Evolutionary conservation across 1,140 invertebrate species (phyloP).

Genomic region (Monochamus saltuarius): DNA sequence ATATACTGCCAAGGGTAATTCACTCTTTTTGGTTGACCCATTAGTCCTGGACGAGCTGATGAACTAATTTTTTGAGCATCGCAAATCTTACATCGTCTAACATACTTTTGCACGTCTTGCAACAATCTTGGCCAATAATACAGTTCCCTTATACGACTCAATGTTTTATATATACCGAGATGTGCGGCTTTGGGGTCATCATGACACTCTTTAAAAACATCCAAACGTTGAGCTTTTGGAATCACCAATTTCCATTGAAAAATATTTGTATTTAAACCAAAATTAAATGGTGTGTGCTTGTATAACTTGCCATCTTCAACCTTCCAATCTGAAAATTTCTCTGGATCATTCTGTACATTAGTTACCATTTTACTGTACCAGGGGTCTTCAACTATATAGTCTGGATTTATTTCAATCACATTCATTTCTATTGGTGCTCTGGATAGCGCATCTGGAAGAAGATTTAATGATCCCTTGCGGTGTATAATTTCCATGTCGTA

Average conservation of each 20-base stretch:
- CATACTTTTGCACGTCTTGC: slow-evolving; percentile 15
- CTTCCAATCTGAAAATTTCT: slow-evolving; percentile 19
- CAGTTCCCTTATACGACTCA: slow-evolving; percentile 11
- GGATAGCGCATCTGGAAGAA: no score
- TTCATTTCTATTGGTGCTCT: no score
- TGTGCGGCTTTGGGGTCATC: slow-evolving; percentile 17
- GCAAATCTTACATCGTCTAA: slow-evolving; percentile 20
- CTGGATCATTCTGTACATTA: slow-evolving; percentile 2
- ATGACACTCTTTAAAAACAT: slow-evolving; percentile 19
- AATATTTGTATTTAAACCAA: background rate
- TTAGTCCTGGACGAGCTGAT: slow-evolving; percentile 8
- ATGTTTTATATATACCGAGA: slow-evolving; percentile 27
- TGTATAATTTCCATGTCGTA: no score
- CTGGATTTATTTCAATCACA: background rate
- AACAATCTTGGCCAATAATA: slow-evolving; percentile 32
- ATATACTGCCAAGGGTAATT: slow-evolving; percentile 30
- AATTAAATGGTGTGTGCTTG: slow-evolving; percentile 10
- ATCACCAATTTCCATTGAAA: slow-evolving; percentile 27
- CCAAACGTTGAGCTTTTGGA: slow-evolving; percentile 10
- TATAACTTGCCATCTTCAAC: slow-evolving; percentile 15
- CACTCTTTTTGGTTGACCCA: slow-evolving; percentile 24
- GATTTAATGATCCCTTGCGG: no score
- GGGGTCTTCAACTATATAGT: background rate
- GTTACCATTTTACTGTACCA: slow-evolving; percentile 18
- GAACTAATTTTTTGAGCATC: slow-evolving; percentile 17